phyloP scores from a whole-genome alignment of 2,888 invertebrate species.

The Boloria euphrosyne region DNA sequence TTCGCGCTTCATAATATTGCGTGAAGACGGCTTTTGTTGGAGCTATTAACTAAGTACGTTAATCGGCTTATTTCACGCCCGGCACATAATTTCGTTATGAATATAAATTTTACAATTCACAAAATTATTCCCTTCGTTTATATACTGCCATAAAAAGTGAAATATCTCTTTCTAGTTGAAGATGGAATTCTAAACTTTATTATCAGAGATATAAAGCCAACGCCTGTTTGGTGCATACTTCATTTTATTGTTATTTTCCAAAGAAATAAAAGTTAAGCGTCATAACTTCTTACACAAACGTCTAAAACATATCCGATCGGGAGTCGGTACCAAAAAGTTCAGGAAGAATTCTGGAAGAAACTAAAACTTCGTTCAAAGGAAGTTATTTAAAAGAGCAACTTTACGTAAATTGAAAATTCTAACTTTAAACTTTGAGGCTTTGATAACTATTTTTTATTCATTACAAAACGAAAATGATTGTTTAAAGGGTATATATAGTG shows the following conservation, averaged over 20 bases:
- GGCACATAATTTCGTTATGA: slow-evolving; percentile 42
- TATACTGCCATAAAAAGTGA: background rate
- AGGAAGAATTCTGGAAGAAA: slow-evolving; percentile 16
- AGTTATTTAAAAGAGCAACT: slow-evolving; percentile 22
- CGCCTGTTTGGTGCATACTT: too few relatives aligned
- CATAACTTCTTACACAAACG: background rate
- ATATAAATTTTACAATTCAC: slow-evolving; percentile 43
- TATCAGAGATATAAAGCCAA: too few relatives aligned
- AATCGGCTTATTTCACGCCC: slow-evolving; percentile 45
- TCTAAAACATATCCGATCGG: slow-evolving; percentile 11
- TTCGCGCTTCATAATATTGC: slow-evolving; percentile 38
- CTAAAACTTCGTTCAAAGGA: slow-evolving; percentile 19
- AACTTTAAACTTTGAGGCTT: slow-evolving; percentile 21
- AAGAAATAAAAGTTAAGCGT: background rate
- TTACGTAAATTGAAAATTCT: slow-evolving; percentile 19
- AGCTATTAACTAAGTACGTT: slow-evolving; percentile 43
- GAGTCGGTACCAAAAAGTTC: slow-evolving; percentile 4
- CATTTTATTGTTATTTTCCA: slow-evolving; percentile 1
- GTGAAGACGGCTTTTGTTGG: slow-evolving; percentile 40
- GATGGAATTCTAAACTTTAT: too few relatives aligned
- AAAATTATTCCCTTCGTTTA: slow-evolving; percentile 30
- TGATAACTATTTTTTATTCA: slow-evolving; percentile 20
- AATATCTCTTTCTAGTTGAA: background rate
- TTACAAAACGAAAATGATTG: slow-evolving; percentile 14
- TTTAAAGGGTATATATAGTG: background rate